Evolutionary conservation across 2,888 invertebrate species (phyloP), one percentile per base, ranked within the genome.

Genomic region (Leucophenga maculata): DNA sequence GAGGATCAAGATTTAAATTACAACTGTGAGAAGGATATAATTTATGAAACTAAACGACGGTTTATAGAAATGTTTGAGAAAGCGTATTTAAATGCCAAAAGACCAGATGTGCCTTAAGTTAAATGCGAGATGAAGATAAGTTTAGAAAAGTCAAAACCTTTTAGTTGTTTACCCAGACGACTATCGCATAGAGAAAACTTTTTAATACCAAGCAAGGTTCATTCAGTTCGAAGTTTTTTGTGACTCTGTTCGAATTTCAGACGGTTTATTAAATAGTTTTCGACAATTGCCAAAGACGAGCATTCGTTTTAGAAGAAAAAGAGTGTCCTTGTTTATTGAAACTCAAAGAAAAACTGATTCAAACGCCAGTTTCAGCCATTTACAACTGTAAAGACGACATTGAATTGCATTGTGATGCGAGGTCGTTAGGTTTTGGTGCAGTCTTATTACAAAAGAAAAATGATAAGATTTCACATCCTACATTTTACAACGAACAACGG

Each of bases 181-280:
- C 3, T 3, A 22, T 4, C 22, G 55, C 1, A 8, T 55, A 55
- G 55, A 55, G 11, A 22, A 9, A 55, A 18, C 9, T 22, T 22
- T 22, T 22, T 22, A 22, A 22, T 55, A 11, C 55, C 55, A 2
- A 13, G 13, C 3, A 55, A 55, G 11, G 4, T 16, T 6, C 55
- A 20, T 1, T 3, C n/a, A 6, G 13, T 55, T 1, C 6, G 22
- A 48, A 22, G 55, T 22, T 55, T 55, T 22, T 14, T 55, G 13
- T 22, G 55, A 4, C 6, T 55, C 3, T 55, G 22, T 55, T 55
- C 55, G 4, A 69, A 69, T 18, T 69, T 72, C 13, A 26, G 69
- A 3, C 54, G 64, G 46, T 69, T 72, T 20, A 50, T 72, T 3
- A 16, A 59, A 50, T 18, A 39, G n/a, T 72, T 69, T 39, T 69